Evolutionary conservation across 2,797 vertebrate genomes (phyloP).

Genomic region (Arrhamphus sclerolepis): DNA sequence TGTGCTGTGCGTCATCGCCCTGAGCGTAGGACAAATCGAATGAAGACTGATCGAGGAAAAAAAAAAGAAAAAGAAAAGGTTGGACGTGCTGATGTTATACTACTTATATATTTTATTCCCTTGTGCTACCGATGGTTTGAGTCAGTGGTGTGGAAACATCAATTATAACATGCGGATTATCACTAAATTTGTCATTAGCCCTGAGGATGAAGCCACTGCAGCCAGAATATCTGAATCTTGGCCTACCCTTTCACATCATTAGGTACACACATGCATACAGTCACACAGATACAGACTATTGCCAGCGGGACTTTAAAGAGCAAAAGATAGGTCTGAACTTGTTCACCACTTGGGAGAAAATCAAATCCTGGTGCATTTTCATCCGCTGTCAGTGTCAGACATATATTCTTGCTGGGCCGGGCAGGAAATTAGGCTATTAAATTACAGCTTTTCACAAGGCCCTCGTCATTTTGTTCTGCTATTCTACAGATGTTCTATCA

Average conservation of each 20-base stretch:
- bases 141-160: constrained; percentile 74
- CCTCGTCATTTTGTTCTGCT: constrained; percentile 81
- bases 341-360: constrained; percentile 84
- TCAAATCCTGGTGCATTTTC: constrained; percentile 88
- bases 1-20: constrained; percentile 47
- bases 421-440: constrained; percentile 97
- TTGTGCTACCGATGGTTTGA: constrained; percentile 68
- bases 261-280: constrained; percentile 16
- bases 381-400: constrained; percentile 89
- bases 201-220: constrained; percentile 52
- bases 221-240: constrained; percentile 42
- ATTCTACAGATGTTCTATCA: constrained; percentile 89
- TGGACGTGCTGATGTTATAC: constrained; percentile 40
- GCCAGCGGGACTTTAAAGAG: constrained; percentile 70
- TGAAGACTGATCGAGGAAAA: constrained; percentile 27
- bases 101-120: constrained; percentile 56
- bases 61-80: constrained; percentile 33
- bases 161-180: constrained; percentile 80
- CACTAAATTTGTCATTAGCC: constrained; percentile 76
- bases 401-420: constrained; percentile 86
- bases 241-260: not conserved
- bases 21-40: constrained; percentile 42
- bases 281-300: constrained; percentile 40
- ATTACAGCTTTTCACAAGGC: constrained; percentile 87
- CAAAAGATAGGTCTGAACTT: constrained; percentile 85